Percentiles rank a stretch among this genome's conserved stretches.
Conservation (phyloP, 1,140 invertebrate species). For the Drosophila virilis region DNA sequence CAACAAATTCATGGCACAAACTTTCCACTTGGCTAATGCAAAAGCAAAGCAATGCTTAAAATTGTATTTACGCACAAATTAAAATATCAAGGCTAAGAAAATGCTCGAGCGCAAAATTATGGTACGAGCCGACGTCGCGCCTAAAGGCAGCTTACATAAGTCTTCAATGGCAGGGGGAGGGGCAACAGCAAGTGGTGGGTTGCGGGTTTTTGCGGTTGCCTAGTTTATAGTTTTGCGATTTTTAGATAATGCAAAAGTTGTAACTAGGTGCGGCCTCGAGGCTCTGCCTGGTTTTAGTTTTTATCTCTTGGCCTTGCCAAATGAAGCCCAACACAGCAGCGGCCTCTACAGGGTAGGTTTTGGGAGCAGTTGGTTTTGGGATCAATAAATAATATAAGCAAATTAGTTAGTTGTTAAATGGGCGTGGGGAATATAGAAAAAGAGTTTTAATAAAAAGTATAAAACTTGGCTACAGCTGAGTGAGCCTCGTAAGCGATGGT, state of each 20-base stretch:
- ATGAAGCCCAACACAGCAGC: slow-evolving; percentile 4
- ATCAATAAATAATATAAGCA: slow-evolving; percentile 35
- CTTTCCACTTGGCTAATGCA: slow-evolving; percentile 65
- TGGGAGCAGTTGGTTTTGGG: not conserved
- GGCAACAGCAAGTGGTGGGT: not conserved
- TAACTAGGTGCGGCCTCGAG: slow-evolving; percentile 74
- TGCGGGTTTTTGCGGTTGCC: slow-evolving; percentile 6
- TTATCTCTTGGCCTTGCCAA: slow-evolving; percentile 26
- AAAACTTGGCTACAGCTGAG: not conserved
- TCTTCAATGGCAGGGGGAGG: slow-evolving; percentile 22
- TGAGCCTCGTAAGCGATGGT: not conserved
- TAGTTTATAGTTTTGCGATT: slow-evolving; percentile 78
- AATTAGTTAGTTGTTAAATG: slow-evolving; percentile 24
- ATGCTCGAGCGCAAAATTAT: slow-evolving; percentile 63
- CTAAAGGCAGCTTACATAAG: slow-evolving; percentile 71
- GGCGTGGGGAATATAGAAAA: slow-evolving; percentile 8
- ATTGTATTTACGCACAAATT: slow-evolving; percentile 80
- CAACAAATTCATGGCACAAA: slow-evolving; percentile 43
- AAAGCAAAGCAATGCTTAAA: slow-evolving; percentile 74
- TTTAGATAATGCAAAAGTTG: slow-evolving; percentile 79
- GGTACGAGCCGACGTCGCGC: slow-evolving; percentile 39
- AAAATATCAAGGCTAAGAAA: slow-evolving; percentile 63
- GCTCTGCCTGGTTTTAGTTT: slow-evolving; percentile 44
- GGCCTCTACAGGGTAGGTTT: not conserved
- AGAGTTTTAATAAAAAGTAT: slow-evolving; percentile 8